phyloP scores from a whole-genome alignment of 2,888 invertebrate species.

The Papilio demoleus region DNA sequence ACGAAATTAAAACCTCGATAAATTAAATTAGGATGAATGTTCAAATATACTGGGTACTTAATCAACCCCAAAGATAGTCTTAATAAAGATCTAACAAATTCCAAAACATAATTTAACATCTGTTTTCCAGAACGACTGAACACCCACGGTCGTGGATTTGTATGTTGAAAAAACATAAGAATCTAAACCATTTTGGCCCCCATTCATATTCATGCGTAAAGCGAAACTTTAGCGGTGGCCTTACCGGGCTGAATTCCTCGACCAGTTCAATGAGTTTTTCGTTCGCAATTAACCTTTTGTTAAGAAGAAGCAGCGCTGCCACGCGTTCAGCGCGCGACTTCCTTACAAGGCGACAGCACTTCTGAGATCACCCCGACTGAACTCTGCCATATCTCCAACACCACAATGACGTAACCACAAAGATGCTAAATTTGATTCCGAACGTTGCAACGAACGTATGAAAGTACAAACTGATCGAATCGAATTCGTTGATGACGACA shows the following conservation, averaged over 20 bases:
- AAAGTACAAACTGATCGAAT: constrained; percentile 43
- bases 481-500: constrained; percentile 42
- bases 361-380: constrained; percentile 44
- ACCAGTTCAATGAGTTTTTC: constrained; percentile 67
- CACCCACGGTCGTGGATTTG: constrained; percentile 61
- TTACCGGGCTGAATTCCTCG: constrained; percentile 64
- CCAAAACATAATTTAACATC: constrained; percentile 43
- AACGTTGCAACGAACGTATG: constrained; percentile 47
- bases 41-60: constrained; percentile 39
- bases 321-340: constrained; percentile 71
- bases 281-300: constrained; percentile 70
- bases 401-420: constrained; percentile 39
- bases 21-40: constrained; percentile 33
- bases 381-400: constrained; percentile 38
- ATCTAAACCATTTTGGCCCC: constrained; percentile 66
- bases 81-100: constrained; percentile 43
- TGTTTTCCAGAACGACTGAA: constrained; percentile 51
- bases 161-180: constrained; percentile 56
- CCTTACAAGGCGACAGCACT: constrained; percentile 59
- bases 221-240: constrained; percentile 73
- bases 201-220: constrained; percentile 72
- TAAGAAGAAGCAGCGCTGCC: constrained; percentile 64
- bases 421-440: constrained; percentile 36
- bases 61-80: background rate
- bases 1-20: constrained; percentile 27